Percentiles rank a stretch among this genome's conserved stretches.
Conservation (phyloP, 2,113 vertebrate species). For the Cavia porcellus region DNA sequence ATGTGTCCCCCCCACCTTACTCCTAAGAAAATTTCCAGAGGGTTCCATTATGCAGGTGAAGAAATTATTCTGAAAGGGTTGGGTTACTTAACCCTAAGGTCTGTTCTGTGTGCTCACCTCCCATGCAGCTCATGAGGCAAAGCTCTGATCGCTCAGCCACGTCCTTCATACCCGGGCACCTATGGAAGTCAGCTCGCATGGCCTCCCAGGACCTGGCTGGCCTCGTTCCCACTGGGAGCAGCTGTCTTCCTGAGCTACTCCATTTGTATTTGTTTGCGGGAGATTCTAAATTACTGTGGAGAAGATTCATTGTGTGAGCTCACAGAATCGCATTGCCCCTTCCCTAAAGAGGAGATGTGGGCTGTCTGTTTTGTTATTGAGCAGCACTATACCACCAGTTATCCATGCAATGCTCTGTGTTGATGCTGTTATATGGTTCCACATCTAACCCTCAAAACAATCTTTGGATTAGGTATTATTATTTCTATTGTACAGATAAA, state of each 20-base stretch:
- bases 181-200: neutral
- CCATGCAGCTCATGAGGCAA: accelerated
- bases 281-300: neutral
- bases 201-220: neutral
- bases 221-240: neutral
- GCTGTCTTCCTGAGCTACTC: neutral
- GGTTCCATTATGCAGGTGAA: neutral
- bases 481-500: neutral
- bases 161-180: neutral
- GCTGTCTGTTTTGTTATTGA: neutral
- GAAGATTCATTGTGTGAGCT: neutral
- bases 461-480: neutral
- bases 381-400: neutral
- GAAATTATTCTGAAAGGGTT: neutral
- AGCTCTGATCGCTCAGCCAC: accelerated
- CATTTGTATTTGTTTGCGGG: neutral
- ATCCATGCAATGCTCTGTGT: neutral
- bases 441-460: neutral
- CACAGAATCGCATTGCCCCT: neutral
- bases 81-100: too few species aligned
- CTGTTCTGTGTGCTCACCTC: neutral
- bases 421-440: neutral
- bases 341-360: neutral
- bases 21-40: neutral
- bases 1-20: neutral